phyloP scores from a whole-genome alignment of 2,113 vertebrate species.

The Erythrocercus mccallii region DNA sequence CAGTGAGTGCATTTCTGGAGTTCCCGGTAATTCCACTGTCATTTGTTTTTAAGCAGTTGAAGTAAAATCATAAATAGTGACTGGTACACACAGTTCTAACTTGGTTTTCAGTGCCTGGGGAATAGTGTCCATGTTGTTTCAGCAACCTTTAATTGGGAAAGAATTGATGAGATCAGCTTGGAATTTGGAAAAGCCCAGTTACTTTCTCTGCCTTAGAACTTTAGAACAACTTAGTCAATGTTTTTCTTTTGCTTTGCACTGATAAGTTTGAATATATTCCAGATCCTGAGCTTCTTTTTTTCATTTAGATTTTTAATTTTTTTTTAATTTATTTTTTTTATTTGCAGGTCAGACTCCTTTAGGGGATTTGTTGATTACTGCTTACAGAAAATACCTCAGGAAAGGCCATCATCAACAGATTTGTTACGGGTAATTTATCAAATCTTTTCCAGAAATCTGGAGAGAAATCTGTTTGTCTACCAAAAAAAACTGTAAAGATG shows the following conservation, averaged over 20 bases:
- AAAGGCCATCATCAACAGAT: slow-evolving; percentile 92
- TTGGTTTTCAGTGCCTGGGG: background rate
- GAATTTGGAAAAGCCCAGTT: background rate
- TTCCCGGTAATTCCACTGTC: background rate
- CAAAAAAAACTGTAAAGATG: background rate
- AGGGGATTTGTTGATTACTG: slow-evolving; percentile 98
- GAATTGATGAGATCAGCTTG: background rate
- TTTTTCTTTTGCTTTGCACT: background rate
- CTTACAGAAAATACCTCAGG: slow-evolving; percentile 99
- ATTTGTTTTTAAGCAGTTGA: background rate
- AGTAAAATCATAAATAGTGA: background rate
- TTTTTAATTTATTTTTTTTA: background rate
- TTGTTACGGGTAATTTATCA: slow-evolving; percentile 87
- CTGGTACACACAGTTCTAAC: background rate
- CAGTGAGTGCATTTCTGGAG: background rate
- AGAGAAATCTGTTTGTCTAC: background rate
- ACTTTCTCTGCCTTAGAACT: background rate
- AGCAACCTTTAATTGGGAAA: background rate
- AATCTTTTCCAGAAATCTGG: background rate
- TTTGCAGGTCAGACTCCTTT: slow-evolving; percentile 89
- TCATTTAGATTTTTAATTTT: background rate
- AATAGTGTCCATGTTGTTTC: background rate
- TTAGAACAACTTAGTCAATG: background rate
- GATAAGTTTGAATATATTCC: background rate
- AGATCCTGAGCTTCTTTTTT: background rate